Conservation (phyloP, 23 tunicate genomes). For the Clavelina lepadiformis region DNA sequence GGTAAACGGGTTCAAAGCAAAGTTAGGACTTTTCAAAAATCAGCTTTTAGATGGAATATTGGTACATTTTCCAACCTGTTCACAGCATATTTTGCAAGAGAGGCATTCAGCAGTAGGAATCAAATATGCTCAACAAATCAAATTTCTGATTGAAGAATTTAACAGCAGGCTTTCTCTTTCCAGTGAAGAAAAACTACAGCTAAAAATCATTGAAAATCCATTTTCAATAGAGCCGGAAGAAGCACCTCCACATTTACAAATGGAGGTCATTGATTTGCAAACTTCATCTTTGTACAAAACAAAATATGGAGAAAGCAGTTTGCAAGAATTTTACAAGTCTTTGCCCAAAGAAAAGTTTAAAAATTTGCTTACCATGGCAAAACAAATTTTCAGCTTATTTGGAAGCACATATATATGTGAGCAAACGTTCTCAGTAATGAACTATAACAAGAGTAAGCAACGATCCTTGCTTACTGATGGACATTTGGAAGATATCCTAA, state of each 20-base stretch:
- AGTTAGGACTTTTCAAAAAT: constrained; percentile 36
- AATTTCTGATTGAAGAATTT: constrained; percentile 30
- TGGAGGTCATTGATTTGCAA: constrained; percentile 34
- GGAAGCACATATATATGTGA: constrained; percentile 29
- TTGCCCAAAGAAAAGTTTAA: constrained; percentile 11
- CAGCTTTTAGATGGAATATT: constrained; percentile 33
- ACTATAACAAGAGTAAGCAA: no score
- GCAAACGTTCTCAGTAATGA: no score
- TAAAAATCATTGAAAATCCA: constrained; percentile 35
- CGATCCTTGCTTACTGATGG: no score
- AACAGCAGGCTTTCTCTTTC: constrained; percentile 38
- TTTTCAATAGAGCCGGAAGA: constrained; percentile 40
- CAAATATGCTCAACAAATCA: constrained; percentile 27
- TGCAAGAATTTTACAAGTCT: constrained; percentile 8
- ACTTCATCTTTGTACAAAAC: constrained; percentile 26
- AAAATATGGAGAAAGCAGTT: constrained; percentile 8
- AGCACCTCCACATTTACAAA: constrained; percentile 41
- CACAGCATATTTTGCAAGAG: no score
- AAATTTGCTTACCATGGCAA: constrained; percentile 27
- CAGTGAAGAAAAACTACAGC: constrained; percentile 37
- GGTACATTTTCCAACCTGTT: constrained; percentile 27
- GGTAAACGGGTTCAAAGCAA: constrained; percentile 28
- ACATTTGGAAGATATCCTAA: no score
- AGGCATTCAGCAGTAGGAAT: constrained; percentile 30
- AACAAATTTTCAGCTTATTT: constrained; percentile 26